Base-by-base conservation (phyloP, 2,797 vertebrate genomes). In the Acanthiza pusilla region DNA sequence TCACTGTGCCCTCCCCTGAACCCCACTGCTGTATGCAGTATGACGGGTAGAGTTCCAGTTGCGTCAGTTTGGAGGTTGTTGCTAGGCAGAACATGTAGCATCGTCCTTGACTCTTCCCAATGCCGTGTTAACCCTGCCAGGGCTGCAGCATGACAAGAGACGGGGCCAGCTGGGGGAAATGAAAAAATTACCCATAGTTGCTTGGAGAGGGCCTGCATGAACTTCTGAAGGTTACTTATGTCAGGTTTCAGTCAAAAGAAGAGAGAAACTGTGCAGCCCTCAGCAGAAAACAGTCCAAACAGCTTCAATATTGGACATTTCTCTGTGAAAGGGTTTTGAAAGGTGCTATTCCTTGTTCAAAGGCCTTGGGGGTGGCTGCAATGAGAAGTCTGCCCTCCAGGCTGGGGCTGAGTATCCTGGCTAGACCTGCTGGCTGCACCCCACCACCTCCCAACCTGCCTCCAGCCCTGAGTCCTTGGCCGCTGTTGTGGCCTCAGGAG, bases 61-160 rank as follows among this genome's bases (percentile, higher is more conserved):
- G 91, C 95, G 4, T 94, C 95, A 97, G 2, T 42, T 34, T 58
- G 9, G 20, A 77, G 50, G 25, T 62, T 83, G 93, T 88, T 96
- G 88, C 84, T 88, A 95, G 70, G 92, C 63, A 89, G 93, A 95
- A 77, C 55, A n/a, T 30, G 54, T 50, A 84, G 79, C 47, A n/a
- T 50, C 1, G 82, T 96, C 75, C 88, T 96, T 97, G 91, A 82
- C 85, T 57, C 65, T 43, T 82, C 91, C 40, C 25, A 20, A 3
- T 45, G 48, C 22, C 15, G 18, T 25, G n/a, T 90, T 89, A 84
- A 92, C 43, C 58, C 94, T 89, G 61, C 17, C 54, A 70, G 67
- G 74, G 61, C 57, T 76, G 50, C 85, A 48, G n/a, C 67, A 25
- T 21, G 57, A n/a, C 47, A 58, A 77, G 76, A 85, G 38, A 61